Evolutionary conservation across 2,113 vertebrate genomes (phyloP).

Genomic region (Saimiri boliviensis): DNA sequence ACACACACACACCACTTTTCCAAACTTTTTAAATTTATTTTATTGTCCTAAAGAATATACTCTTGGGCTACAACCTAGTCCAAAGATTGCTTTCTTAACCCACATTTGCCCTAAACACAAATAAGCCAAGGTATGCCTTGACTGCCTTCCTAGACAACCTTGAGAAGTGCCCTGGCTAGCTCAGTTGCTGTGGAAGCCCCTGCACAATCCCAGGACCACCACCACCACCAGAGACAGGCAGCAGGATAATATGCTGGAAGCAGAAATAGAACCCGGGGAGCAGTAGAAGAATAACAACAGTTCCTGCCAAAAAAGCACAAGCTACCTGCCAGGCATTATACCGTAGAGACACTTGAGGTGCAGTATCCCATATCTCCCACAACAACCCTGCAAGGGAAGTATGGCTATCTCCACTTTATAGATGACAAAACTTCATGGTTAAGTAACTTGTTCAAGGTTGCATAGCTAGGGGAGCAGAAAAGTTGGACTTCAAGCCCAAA

Average conservation of each 20-base stretch:
- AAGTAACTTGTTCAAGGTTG: neutral
- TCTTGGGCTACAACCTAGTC: neutral
- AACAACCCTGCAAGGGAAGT: neutral
- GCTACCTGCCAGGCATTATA: neutral
- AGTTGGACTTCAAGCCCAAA: neutral
- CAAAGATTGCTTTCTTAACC: neutral
- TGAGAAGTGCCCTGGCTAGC: neutral
- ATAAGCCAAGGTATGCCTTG: neutral
- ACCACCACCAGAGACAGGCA: neutral
- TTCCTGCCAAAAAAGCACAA: neutral
- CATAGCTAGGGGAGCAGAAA: neutral
- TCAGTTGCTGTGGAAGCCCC: neutral
- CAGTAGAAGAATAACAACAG: neutral
- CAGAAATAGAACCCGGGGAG: neutral
- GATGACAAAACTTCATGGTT: neutral
- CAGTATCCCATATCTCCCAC: neutral
- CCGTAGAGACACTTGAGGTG: neutral
- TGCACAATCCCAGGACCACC: neutral
- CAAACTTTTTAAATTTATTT: neutral
- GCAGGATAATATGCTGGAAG: accelerated
- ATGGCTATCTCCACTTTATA: neutral
- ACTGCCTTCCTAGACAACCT: neutral
- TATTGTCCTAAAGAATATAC: neutral
- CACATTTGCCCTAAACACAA: neutral
- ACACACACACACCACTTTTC: neutral